Evolutionary conservation across 2,888 invertebrate genomes (phyloP), one percentile per base, ranked within the genome.

Genomic region (Thera britannica): DNA sequence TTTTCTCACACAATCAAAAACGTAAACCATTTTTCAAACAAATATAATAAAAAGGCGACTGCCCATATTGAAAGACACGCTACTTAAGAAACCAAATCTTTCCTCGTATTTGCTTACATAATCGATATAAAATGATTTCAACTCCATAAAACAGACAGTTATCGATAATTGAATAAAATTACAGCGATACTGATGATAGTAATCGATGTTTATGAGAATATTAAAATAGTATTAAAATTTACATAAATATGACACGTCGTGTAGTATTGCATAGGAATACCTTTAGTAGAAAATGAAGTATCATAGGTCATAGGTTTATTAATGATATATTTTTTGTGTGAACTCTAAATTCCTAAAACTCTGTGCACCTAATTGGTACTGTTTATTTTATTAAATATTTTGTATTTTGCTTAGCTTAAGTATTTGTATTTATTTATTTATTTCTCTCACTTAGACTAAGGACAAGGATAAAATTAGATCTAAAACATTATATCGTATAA

Each of bases 211-310:
- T 66, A 62, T 58, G 70, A 58, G 12, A 54, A 71, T 62, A 72
- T 74, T 71, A 69, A 62, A 65, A 63, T 65, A 67, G 62, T 65
- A 67, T 55, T 71, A 56, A 72, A 66, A 71, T 74, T 74, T 68
- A 65, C 69, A 74, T 74, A 74, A 71, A 72, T 72, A 74, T 74
- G 74, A 74, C 71, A 74, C 74, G 60, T 69, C 52, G 71, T 69
- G 65, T 74, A 66, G 57, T 58, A 66, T 74, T 71, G 70, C 72
- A 72, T 72, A 59, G 70, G 54, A 59, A 65, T 72, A 38, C n/a
- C 34, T 49, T 52, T 34, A 2, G 8, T 8, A 23, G 34, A 52
- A 46, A 46, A 46, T 46, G 44, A 7, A 46, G 44, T 46, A 46
- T 8, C 9, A 8, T 9, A 23, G 23, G 23, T 23, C 23, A 23